phyloP scores from a whole-genome alignment of 2,113 vertebrate genomes.

The Prunella fulvescens region DNA sequence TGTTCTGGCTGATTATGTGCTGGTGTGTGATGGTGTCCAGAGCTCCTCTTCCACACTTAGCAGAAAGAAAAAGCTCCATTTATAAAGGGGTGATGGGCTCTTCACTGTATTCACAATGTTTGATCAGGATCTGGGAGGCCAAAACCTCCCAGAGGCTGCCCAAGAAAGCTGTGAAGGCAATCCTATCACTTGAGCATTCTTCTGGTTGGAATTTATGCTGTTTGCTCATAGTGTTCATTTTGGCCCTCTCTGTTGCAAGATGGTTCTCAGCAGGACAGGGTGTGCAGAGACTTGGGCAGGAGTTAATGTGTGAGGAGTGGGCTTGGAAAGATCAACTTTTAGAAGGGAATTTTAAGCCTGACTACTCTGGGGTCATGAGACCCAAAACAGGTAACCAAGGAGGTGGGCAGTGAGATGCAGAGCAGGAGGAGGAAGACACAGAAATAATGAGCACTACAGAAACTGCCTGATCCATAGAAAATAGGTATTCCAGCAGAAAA shows the following conservation, averaged over 20 bases:
- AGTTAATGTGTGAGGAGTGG: not conserved
- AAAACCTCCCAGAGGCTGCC: not conserved
- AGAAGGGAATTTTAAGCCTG: not conserved
- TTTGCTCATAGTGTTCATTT: not conserved
- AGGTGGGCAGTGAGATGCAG: not conserved
- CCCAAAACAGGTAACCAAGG: not conserved
- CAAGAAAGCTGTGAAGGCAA: not conserved
- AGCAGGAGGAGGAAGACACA: not conserved
- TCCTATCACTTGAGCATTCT: not conserved
- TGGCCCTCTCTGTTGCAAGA: not conserved
- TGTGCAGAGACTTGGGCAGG: not conserved
- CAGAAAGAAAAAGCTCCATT: not conserved
- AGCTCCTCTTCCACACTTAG: not conserved
- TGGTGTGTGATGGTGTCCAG: not conserved
- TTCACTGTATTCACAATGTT: not conserved
- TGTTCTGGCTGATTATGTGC: not conserved
- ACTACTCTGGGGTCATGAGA: accelerated
- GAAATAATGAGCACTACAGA: not conserved
- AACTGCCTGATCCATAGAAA: not conserved
- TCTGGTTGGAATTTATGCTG: not conserved
- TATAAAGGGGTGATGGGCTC: not conserved
- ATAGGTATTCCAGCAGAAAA: not conserved
- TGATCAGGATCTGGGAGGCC: not conserved
- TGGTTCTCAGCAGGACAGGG: not conserved
- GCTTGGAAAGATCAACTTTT: not conserved